phyloP scores from a whole-genome alignment of 2,888 invertebrate species.

The Aspidiotus rigidus region DNA sequence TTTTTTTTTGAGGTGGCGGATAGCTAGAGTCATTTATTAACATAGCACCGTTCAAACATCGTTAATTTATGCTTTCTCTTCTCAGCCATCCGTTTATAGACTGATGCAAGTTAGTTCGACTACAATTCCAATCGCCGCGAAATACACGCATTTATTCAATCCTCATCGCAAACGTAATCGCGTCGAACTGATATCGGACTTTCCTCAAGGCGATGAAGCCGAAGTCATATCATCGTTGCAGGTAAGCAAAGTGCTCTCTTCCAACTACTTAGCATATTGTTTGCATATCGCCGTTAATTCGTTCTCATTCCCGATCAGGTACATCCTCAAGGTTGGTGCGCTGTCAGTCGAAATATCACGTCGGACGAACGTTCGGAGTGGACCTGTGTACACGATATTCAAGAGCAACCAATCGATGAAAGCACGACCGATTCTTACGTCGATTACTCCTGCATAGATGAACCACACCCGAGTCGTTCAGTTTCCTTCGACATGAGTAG shows the following conservation, averaged over 20 bases:
- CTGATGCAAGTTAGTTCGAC: slow-evolving; percentile 80
- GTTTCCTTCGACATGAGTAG: neutral
- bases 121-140: slow-evolving; percentile 66
- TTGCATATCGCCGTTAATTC: neutral
- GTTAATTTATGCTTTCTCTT: slow-evolving; percentile 38
- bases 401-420: slow-evolving; percentile 48
- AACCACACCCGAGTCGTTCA: neutral
- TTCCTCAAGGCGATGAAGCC: slow-evolving; percentile 74
- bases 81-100: slow-evolving; percentile 77
- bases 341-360: slow-evolving; percentile 77
- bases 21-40: no score
- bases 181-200: slow-evolving; percentile 83
- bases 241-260: slow-evolving; percentile 43
- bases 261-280: neutral
- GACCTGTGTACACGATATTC: slow-evolving; percentile 90
- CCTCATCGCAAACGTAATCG: slow-evolving; percentile 64
- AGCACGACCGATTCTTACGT: neutral
- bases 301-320: slow-evolving; percentile 47
- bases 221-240: slow-evolving; percentile 83
- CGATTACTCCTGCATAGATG: neutral
- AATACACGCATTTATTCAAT: slow-evolving; percentile 73
- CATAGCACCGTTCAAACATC: neutral
- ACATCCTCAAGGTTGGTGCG: slow-evolving; percentile 84
- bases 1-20: no score
- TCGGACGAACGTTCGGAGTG: slow-evolving; percentile 82